Base-by-base conservation (phyloP, 2,888 invertebrate genomes). In the Phalera bucephala region DNA sequence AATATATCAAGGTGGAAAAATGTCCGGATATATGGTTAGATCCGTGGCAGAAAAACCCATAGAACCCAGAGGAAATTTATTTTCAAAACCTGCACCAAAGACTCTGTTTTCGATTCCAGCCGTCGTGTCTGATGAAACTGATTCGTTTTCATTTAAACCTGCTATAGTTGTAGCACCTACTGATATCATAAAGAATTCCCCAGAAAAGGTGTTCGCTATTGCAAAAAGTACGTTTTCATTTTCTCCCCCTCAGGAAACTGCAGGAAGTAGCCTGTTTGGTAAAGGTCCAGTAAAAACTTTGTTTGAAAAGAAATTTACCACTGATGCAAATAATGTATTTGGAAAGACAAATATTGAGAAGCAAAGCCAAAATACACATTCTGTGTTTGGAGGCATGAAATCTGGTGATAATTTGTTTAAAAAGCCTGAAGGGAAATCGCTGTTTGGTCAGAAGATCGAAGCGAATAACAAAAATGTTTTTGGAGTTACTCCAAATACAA, bases 121-220 rank as follows among this genome's bases (percentile, higher is more conserved):
- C 3, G 53, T 41, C 10, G 37, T 48, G 14, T 36, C 33, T 4
- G 54, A 33, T 37, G 61, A 53, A 13, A 52, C 45, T 11, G 76
- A 71, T 40, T 34, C 56, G 19, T 87, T 85, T 54, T 75, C 72
- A n/a, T 89, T 89, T 38, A 80, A 81, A 51, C 83, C 86, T 9
- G 86, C 88, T 10, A 79, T 81, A 51, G 66, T 76, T 9, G 72
- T 89, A 8, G 85, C 80, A 3, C 46, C 78, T 2, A 55, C 56
- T 4, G 84, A 82, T 36, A 45, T 73, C 0, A 75, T 82, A 6
- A 69, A 72, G 25, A 70, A 67, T 46, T 78, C 81, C 1, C 75
- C 80, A 6, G 80, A 80, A 41, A 83, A 80, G 50, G 46, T 73
- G 33, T 71, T 74, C 36, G 37, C 43, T 21, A 64, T 73, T 40